These are phyloP conservation scores for Taenaris catops DNA, from an alignment of 2,888 invertebrate species.

Conservation along the genomic window DNA sequence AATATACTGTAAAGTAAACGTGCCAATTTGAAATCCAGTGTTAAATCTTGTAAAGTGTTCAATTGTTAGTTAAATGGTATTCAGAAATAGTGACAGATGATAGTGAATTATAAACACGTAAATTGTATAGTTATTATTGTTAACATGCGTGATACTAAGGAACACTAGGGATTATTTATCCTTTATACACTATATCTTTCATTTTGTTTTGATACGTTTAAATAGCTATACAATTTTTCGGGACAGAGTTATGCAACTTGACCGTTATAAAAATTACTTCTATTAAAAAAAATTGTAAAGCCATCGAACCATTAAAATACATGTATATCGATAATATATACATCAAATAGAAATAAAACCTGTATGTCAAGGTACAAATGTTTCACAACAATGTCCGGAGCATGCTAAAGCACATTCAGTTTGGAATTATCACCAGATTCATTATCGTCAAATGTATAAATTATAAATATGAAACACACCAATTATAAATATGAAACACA, in stretches of 20 bases:
- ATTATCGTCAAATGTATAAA: slow-evolving; percentile 40
- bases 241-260: slow-evolving; percentile 33
- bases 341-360: no score
- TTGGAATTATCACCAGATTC: slow-evolving; percentile 40
- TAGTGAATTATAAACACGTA: slow-evolving; percentile 13
- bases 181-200: not conserved
- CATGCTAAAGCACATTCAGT: slow-evolving; percentile 60
- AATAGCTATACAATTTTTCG: slow-evolving; percentile 25
- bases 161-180: not conserved
- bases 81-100: slow-evolving; percentile 19
- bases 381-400: slow-evolving; percentile 55
- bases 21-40: slow-evolving; percentile 35
- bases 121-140: slow-evolving; percentile 22
- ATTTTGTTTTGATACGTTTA: slow-evolving; percentile 1
- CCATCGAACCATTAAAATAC: no score
- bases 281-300: no score
- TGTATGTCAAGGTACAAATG: no score
- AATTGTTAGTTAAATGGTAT: slow-evolving; percentile 24
- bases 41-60: slow-evolving; percentile 21
- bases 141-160: slow-evolving; percentile 14
- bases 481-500: no score
- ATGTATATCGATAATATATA: no score
- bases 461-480: no score
- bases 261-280: no score
- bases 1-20: slow-evolving; percentile 26